Evolutionary conservation across 2,888 invertebrate genomes (phyloP).

Genomic region (Rhyacophila evoluta): DNA sequence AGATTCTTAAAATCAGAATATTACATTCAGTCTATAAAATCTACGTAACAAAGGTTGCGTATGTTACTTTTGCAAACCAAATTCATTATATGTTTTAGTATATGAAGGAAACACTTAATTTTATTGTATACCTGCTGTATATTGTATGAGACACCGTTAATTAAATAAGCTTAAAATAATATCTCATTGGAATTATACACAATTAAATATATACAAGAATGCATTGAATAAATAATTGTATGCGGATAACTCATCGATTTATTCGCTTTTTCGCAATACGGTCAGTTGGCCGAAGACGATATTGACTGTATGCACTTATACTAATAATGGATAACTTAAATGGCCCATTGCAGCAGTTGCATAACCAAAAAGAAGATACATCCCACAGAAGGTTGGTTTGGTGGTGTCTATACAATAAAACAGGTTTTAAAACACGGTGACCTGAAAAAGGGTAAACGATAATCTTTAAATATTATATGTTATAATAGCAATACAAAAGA

Average conservation of each 20-base stretch:
- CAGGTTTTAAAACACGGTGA: not conserved
- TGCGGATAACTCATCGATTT: not conserved
- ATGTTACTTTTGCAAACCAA: too few relatives aligned
- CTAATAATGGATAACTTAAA: not conserved
- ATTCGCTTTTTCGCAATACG: not conserved
- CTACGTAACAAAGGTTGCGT: too few relatives aligned
- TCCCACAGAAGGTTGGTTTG: not conserved
- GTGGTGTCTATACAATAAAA: not conserved
- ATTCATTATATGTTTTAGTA: too few relatives aligned
- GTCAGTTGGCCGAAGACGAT: constrained; percentile 23
- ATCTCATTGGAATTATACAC: not conserved
- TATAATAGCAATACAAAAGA: too few relatives aligned
- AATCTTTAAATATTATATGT: too few relatives aligned
- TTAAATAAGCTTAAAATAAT: too few relatives aligned
- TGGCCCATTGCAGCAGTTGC: not conserved
- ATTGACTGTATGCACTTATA: not conserved
- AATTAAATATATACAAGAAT: not conserved
- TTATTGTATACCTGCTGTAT: too few relatives aligned
- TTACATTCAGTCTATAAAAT: too few relatives aligned
- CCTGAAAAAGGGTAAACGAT: not conserved
- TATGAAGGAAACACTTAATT: too few relatives aligned
- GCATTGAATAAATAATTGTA: not conserved
- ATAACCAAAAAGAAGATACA: constrained; percentile 27
- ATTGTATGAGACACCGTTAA: too few relatives aligned
- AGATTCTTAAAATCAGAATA: too few relatives aligned